Evolutionary conservation across 1,140 invertebrate genomes (phyloP), one percentile per base, ranked within the genome.

Genomic region (Oryctes rhinoceros): DNA sequence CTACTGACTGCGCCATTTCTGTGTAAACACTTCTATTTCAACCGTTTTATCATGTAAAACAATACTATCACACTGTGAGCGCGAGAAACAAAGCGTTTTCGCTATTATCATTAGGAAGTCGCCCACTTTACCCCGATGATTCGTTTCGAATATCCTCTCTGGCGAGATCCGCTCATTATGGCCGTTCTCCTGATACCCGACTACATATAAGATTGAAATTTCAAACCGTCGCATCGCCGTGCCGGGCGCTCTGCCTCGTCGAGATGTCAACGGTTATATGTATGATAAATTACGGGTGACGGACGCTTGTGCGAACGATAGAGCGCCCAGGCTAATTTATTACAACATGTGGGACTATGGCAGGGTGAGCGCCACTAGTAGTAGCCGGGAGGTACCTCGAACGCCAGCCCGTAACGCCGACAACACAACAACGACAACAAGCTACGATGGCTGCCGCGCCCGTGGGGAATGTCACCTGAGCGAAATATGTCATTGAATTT

Each of bases 401-500:
- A 59, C 15, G 18, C 18, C n/a, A 18, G 13, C 53, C 15, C 15
- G 3, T 59, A 59, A 18, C 18, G 18, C n/a, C 15, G 15, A 59
- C 15, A n/a, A 18, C n/a, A n/a, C 15, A 3, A 59, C 15, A n/a
- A 18, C n/a, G n/a, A 59, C 53, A 18, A 59, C 53, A 3, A 59
- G 18, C 53, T 44, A 4, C 39, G 39, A 44, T 44, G 39, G 5
- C 39, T 44, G 53, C 49, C 49, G 11, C 13, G 53, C 53, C 15
- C 53, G n/a, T 59, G 15, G 53, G 53, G 53, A 59, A 59, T 59
- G 53, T 59, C 53, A 59, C 53, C 53, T 59, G 53, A 59, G 18
- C 53, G 53, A 59, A 59, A 59, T 59, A 59, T 59, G 53, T 59
- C 53, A 59, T 59, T 59, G 53, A 59, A 59, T 59, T 59, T 59